phyloP scores from a whole-genome alignment of 1,140 invertebrate species.

The Thalassaphorura encarpata region DNA sequence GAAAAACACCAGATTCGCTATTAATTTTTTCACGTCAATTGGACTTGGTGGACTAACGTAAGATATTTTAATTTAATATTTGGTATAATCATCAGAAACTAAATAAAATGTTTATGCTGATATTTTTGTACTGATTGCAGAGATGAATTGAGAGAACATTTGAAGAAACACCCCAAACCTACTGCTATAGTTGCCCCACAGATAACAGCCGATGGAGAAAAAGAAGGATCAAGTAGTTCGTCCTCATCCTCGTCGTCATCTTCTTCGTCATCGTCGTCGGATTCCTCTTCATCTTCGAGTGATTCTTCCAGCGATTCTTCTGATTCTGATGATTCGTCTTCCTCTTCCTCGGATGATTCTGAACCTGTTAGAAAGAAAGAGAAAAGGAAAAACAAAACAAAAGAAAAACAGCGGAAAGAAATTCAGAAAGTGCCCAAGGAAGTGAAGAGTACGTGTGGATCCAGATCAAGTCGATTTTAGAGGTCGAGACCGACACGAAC shows the following conservation, averaged over 20 bases:
- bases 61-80: constrained; percentile 35
- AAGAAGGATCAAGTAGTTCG: constrained; percentile 19
- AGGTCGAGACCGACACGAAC: too few species aligned
- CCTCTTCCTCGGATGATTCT: too few species aligned
- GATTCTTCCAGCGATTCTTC: background rate
- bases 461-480: too few species aligned
- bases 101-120: background rate
- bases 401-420: too few species aligned
- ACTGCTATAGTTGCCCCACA: constrained; percentile 32
- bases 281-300: constrained; percentile 12
- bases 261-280: background rate
- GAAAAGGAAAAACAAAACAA: too few species aligned
- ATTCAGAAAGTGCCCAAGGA: too few species aligned
- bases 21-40: constrained; percentile 99
- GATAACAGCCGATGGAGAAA: constrained; percentile 30
- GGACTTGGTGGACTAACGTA: constrained; percentile 89
- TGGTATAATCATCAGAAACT: background rate
- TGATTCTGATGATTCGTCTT: background rate
- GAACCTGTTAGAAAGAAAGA: too few species aligned
- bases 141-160: constrained; percentile 80
- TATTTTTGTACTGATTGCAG: constrained; percentile 35
- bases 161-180: constrained; percentile 68
- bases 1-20: constrained; percentile 92
- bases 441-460: too few species aligned
- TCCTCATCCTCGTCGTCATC: constrained; percentile 31